Conservation (phyloP, 2,797 vertebrate species). For the Anableps anableps region DNA sequence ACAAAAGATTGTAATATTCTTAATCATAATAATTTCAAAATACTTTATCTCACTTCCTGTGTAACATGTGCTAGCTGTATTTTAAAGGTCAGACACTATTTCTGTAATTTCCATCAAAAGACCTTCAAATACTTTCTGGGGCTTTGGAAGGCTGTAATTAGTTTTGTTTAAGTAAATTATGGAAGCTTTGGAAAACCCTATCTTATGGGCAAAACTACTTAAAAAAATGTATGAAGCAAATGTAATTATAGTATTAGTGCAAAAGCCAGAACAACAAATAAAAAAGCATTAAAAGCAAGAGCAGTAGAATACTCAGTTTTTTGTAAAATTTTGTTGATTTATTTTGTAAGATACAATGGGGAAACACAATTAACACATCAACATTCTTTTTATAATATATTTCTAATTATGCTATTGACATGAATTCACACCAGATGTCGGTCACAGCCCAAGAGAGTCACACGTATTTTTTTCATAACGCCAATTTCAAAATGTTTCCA, state of each 20-base stretch:
- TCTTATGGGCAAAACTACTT: conserved; percentile 15
- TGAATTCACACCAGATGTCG: not conserved
- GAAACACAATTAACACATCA: not conserved
- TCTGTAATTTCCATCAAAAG: conserved; percentile 38
- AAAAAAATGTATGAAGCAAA: conserved; percentile 7
- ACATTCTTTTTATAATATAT: not conserved
- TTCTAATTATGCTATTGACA: not conserved
- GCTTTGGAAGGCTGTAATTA: conserved; percentile 26
- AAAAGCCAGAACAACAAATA: conserved; percentile 3
- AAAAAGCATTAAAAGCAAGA: not conserved
- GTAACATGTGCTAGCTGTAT: conserved; percentile 1
- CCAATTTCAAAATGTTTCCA: not conserved
- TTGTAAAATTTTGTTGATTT: not conserved
- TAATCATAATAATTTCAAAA: not conserved
- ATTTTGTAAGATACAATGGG: not conserved
- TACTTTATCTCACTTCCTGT: conserved; percentile 13
- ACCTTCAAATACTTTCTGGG: conserved; percentile 10
- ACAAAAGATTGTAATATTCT: not conserved
- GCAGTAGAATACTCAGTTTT: not conserved
- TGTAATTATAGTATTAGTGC: conserved; percentile 1
- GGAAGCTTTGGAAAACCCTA: conserved; percentile 25
- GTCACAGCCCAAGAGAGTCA: not conserved
- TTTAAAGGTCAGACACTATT: conserved; percentile 7
- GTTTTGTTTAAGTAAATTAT: conserved; percentile 45
- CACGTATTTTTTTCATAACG: not conserved